Base-by-base conservation (phyloP, 1,140 invertebrate genomes). In the Zaprionus inermis region DNA sequence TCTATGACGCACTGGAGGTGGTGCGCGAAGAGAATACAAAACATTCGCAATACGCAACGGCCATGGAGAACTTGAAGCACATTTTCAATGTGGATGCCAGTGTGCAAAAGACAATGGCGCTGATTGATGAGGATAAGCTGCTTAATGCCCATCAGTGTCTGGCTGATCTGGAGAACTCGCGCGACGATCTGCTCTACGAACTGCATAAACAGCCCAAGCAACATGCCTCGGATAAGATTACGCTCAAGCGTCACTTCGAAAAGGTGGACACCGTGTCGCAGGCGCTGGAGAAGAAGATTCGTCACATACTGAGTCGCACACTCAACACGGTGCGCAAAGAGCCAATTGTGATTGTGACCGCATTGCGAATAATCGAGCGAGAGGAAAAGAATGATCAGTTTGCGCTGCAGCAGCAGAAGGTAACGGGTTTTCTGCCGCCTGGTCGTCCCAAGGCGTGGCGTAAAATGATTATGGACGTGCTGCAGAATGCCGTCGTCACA, bases 1-100 rank as follows among this genome's bases (percentile, higher is more conserved):
- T 99, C 2, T 96, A 96, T 49, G 94, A 95, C 11, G 96, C 96
- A 41, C 92, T 99, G 9, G 96, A 96, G 90, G 94, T 96, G 54
- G 96, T 99, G 0, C 94, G 97, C 38, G 96, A 97, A 72, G 98
- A 99, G 93, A 99, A 99, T 92, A 96, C 96, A 73, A 95, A 96
- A 18, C 98, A 99, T 93, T 97, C 97, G 0, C 97, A 99, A 92
- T 98, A 99, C 92, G 97, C 97, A 0, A 98, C 98, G 11, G 98
- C 98, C 2, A 98, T 98, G 94, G 98, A 99, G 90, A 99, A 99
- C 92, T 93, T 99, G 5, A 99, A 99, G 91, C 98, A 99, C 90
- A 98, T 99, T 66, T 99, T 99, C 81, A 99, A 98, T 51, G 98
- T 99, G 0, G 98, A 98, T 11, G 98, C 99, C 90, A 99, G 97